Base-by-base conservation (phyloP, 2,888 invertebrate genomes). In the Synergus itoensis region DNA sequence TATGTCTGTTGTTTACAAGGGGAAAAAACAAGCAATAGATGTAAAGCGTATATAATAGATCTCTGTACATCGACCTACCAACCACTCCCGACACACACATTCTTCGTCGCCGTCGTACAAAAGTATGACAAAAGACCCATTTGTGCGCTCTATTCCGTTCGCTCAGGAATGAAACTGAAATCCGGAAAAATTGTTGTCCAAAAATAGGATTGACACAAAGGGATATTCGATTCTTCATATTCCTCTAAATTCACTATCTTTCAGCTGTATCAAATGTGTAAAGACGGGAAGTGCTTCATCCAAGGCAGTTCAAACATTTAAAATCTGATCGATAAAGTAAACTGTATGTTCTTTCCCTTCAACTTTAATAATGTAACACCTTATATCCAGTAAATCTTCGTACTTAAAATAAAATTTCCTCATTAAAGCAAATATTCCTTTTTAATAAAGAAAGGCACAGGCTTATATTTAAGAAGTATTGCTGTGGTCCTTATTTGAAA, bases 1-100 rank as follows among this genome's bases (percentile, higher is more conserved):
- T 75, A 81, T 73, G 84, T 78, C 84, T 80, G 84, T 85, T 88
- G 88, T 87, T 87, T 87, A 88, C 84, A 81, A 77, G 81, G 76
- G 81, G 79, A 81, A 83, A 87, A 85, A 85, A 87, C 85, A 83
- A 84, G 83, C 83, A 82, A 82, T 83, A 84, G 84, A 84, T 85
- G 80, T 81, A 84, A 84, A 77, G 81, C 79, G 80, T 80, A 82
- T 36, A 84, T 86, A 86, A 88, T 85, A 85, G 84, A 82, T 85
- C 82, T 43, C 77, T 67, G 78, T 81, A 76, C 86, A 78, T 36
- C 77, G 69, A 73, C 60, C 78, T 73, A 53, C 73, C 73, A 69
- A 60, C 41, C 73, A 48, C 64, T 57, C 64, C 77, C 64, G 60
- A 67, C 77, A 43, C 77, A 64, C 79, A 18, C 77, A 76, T 73